Evolutionary conservation across 2,797 vertebrate species (phyloP).

Genomic region (Denticeps clupeoides): DNA sequence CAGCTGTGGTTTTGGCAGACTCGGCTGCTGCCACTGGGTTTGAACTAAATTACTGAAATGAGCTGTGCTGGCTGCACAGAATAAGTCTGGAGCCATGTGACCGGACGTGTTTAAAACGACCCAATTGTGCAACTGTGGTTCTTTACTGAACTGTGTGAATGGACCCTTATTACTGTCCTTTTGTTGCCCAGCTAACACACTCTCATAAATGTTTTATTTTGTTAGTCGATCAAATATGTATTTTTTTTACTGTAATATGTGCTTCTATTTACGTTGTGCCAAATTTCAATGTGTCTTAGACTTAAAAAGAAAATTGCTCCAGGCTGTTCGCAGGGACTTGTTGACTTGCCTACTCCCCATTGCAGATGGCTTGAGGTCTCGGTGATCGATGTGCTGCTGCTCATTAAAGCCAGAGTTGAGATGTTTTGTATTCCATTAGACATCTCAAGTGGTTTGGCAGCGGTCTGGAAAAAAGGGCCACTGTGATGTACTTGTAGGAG

Average conservation of each 20-base stretch:
- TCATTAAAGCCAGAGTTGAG: constrained; percentile 39
- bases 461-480: constrained; percentile 30
- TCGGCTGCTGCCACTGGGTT: constrained; percentile 28
- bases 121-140: constrained; percentile 35
- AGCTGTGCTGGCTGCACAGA: constrained; percentile 23
- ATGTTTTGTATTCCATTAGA: constrained; percentile 54
- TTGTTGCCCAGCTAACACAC: too few relatives aligned
- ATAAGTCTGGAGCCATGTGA: constrained; percentile 24
- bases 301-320: too few relatives aligned
- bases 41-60: constrained; percentile 24
- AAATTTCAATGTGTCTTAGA: too few relatives aligned
- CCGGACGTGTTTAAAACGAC: constrained; percentile 28
- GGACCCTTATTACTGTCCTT: too few relatives aligned
- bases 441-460: constrained; percentile 34
- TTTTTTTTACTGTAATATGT: too few relatives aligned
- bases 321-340: constrained; percentile 36
- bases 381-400: constrained; percentile 45
- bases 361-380: constrained; percentile 31
- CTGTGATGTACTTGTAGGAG: constrained; percentile 34
- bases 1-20: constrained; percentile 28
- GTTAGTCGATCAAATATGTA: too few relatives aligned
- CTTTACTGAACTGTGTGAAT: constrained; percentile 15
- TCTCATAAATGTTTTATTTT: too few relatives aligned
- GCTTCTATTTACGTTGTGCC: too few relatives aligned
- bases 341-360: constrained; percentile 37